Percentiles rank a stretch among this genome's conserved stretches.
These are phyloP conservation scores for Charadrius vociferus DNA, from an alignment of 2,113 vertebrate genomes.

Conservation along the genomic window DNA sequence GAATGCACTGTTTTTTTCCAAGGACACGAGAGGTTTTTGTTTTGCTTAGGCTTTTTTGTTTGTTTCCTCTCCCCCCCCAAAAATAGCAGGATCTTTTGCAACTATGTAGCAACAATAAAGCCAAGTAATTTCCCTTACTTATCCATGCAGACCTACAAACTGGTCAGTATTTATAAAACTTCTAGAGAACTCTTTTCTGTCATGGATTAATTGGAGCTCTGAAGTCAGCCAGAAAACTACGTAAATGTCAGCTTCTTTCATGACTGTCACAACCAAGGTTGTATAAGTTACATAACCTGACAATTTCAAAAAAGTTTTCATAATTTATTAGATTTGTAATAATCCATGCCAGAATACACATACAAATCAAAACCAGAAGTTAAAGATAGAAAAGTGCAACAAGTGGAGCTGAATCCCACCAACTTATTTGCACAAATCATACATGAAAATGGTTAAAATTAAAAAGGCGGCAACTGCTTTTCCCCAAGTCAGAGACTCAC, in stretches of 20 bases:
- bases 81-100: background rate
- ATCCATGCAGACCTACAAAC: background rate
- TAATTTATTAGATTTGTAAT: background rate
- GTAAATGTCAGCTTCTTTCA: background rate
- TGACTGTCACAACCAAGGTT: background rate
- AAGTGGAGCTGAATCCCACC: background rate
- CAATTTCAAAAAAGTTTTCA: accelerated
- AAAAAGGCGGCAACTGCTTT: background rate
- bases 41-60: background rate
- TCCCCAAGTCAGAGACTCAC: background rate
- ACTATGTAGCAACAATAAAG: background rate
- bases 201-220: background rate
- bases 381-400: background rate
- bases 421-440: background rate
- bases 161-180: background rate
- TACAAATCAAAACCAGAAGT: background rate
- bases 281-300: background rate
- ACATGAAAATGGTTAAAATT: background rate
- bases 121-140: background rate
- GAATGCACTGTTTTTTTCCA: background rate
- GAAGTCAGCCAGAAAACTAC: background rate
- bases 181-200: background rate
- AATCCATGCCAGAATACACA: background rate
- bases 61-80: background rate
- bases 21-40: background rate